Evolutionary conservation across 2,797 vertebrate species (phyloP).

Genomic region (Carcharodon carcharias): DNA sequence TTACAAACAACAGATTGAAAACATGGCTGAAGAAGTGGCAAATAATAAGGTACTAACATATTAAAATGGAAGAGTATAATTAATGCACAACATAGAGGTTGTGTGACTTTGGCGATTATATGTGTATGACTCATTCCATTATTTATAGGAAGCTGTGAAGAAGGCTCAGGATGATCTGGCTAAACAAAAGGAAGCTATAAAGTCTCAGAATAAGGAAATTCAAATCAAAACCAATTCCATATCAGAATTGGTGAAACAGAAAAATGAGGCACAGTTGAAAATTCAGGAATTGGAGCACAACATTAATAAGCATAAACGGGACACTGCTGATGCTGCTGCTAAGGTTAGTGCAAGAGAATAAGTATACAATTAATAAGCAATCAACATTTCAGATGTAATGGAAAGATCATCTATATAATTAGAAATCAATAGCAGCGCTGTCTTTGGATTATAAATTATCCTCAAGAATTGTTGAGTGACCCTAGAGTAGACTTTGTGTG

Average conservation of each 20-base stretch:
- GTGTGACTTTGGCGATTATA: constrained; percentile 32
- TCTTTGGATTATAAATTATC: neutral
- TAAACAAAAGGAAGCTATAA: constrained; percentile 74
- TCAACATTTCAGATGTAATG: neutral
- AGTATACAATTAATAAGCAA: neutral
- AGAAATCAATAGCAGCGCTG: neutral
- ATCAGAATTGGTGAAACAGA: constrained; percentile 64
- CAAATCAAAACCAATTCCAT: constrained; percentile 69
- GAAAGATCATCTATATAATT: neutral
- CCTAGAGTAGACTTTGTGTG: neutral
- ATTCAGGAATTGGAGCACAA: constrained; percentile 79
- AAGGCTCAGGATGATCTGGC: constrained; percentile 73
- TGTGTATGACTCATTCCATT: neutral
- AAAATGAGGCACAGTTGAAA: constrained; percentile 77
- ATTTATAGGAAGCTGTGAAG: constrained; percentile 68
- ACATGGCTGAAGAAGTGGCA: constrained; percentile 63
- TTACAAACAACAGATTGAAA: constrained; percentile 69
- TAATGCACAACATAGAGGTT: neutral
- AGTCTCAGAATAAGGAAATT: constrained; percentile 71
- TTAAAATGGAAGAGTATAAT: neutral
- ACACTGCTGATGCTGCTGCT: constrained; percentile 68
- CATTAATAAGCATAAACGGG: constrained; percentile 74
- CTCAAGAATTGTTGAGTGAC: neutral
- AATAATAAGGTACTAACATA: constrained; percentile 70
- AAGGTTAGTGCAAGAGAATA: constrained; percentile 52